Base-by-base conservation (phyloP, 2,113 vertebrate species). In the Amazona guildingii region DNA sequence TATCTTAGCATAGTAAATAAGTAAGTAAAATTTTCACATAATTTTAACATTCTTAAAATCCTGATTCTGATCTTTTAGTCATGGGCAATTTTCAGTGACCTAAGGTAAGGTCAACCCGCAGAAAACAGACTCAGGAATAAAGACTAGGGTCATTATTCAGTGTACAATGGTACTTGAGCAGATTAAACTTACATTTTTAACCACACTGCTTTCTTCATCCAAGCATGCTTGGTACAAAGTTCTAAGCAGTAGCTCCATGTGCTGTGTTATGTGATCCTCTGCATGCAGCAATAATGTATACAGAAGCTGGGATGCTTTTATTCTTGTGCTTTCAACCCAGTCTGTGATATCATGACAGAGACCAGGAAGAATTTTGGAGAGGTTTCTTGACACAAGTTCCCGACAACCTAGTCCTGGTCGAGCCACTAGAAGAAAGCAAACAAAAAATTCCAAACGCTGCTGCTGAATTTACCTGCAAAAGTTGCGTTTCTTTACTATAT, bases 241-340 rank as follows among this genome's bases (percentile, higher is more conserved):
- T 52, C 98, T 96, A 28, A 99, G 98, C 55, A 99, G 88, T 0
- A 98, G 88, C 81, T 99, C 99, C 95, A 99, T 98, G 95, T 99
- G 99, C 62, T 99, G 99, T 0, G 98, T 99, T 94, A 96, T 89
- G 95, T 99, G 98, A 96, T 99, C 99, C 95, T 99, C 99, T 0
- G 98, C 98, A 3, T 99, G 99, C 5, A 99, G 97, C 90, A 99
- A 43, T 72, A 99, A 97, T 4, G 98, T 97, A 0, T 85, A 91
- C 20, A 99, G 98, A 11, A 99, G 98, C 98, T 98, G 98, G 2
- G 99, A 98, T 0, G 99, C 98, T 97, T 99, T 99, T 86, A 99
- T 83, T 52, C 99, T 97, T 1, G 99, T 99, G 62, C 97, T 97
- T 23, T 90, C 98, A 87, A 99, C 98, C 99, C 99, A 99, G 97